Percentiles rank a stretch among this genome's conserved stretches.
Conservation (phyloP, 2,888 invertebrate genomes). For the Ditula angustiorana region DNA sequence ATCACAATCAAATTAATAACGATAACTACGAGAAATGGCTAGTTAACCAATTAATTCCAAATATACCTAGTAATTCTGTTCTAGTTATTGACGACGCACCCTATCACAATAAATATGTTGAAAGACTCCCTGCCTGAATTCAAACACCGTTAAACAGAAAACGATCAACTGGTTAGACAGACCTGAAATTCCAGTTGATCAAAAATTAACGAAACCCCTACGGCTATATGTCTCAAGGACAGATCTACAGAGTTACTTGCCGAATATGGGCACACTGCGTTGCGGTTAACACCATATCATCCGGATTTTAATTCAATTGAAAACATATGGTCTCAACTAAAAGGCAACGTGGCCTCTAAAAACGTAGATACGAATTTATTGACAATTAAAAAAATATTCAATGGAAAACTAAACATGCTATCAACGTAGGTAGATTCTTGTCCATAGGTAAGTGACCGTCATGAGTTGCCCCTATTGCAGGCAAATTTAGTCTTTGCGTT, state of each 20-base stretch:
- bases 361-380: conserved; percentile 26
- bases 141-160: background rate
- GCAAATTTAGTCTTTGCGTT: too few species aligned
- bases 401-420: background rate
- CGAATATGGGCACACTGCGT: conserved; percentile 37
- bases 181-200: conserved; percentile 1
- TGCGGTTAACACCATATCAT: conserved; percentile 16
- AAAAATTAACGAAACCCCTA: background rate
- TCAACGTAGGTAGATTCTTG: too few species aligned
- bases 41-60: conserved; percentile 27
- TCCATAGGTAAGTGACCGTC: too few species aligned
- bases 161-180: background rate
- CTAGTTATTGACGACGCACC: background rate
- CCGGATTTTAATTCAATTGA: conserved; percentile 37
- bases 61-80: background rate
- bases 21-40: conserved; percentile 26
- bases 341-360: conserved; percentile 32
- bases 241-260: conserved; percentile 18
- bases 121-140: background rate
- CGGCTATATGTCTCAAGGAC: background rate
- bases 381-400: background rate
- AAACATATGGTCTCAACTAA: conserved; percentile 37
- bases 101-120: background rate
- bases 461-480: too few species aligned
- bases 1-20: conserved; percentile 25